Conservation (phyloP, 2,797 vertebrate species). For the Setipinna tenuifilis region DNA sequence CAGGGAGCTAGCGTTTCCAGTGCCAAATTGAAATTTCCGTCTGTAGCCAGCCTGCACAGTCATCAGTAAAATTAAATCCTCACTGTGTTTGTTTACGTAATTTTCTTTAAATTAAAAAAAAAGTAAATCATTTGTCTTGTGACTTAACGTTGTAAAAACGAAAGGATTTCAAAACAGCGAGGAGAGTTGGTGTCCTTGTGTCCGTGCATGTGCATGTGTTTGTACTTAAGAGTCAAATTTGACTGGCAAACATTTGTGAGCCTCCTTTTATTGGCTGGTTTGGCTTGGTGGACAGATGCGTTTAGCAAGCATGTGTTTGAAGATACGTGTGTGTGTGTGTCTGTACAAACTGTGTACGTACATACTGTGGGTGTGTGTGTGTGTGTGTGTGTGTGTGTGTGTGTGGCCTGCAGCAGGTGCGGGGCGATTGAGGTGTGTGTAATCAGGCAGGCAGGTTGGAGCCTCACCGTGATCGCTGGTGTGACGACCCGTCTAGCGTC, state of each 20-base stretch:
- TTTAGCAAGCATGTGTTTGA: not conserved
- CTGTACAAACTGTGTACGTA: not conserved
- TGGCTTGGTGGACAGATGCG: not conserved
- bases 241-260: slow-evolving; percentile 14
- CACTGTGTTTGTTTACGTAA: not conserved
- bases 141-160: not conserved
- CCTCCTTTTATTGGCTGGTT: not conserved
- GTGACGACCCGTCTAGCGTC: slow-evolving; percentile 29
- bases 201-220: not conserved
- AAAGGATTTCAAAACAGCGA: too few relatives aligned
- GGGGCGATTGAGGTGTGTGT: slow-evolving; percentile 5
- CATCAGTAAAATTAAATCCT: not conserved
- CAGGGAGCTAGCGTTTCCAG: not conserved
- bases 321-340: not conserved
- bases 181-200: not conserved
- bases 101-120: not conserved
- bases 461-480: slow-evolving; percentile 25
- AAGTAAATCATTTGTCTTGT: not conserved
- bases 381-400: not conserved
- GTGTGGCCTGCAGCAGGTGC: not conserved
- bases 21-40: not conserved
- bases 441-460: slow-evolving; percentile 13
- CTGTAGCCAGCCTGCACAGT: not conserved
- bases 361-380: not conserved
- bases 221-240: not conserved